Evolutionary conservation across 2,113 vertebrate species (phyloP).

Genomic region (Hippocampus mohnikei): DNA sequence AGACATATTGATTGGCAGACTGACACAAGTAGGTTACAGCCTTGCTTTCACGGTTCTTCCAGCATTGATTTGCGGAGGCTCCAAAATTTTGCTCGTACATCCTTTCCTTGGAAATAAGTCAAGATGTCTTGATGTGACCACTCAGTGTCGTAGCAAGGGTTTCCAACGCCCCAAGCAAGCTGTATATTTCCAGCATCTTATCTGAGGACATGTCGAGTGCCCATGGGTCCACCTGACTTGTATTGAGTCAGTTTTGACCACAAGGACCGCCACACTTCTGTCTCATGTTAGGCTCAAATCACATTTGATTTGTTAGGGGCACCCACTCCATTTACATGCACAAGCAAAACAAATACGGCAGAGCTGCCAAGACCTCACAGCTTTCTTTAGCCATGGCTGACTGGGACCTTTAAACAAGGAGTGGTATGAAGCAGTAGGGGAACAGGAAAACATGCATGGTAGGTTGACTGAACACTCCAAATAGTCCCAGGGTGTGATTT

Average conservation of each 20-base stretch:
- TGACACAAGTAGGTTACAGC: background rate
- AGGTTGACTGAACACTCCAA: too few species aligned
- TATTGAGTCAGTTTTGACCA: background rate
- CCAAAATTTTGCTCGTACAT: background rate
- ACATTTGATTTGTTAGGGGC: background rate
- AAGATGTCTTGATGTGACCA: background rate
- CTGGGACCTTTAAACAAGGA: background rate
- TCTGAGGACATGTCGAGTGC: background rate
- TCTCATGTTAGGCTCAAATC: background rate
- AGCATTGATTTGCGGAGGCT: background rate
- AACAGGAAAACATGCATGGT: too few species aligned
- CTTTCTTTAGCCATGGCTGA: background rate
- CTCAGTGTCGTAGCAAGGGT: background rate
- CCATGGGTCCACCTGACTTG: background rate
- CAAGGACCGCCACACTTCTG: background rate
- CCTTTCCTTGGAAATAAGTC: background rate
- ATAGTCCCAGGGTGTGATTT: too few species aligned
- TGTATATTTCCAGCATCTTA: background rate
- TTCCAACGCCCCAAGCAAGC: background rate
- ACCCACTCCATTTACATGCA: background rate
- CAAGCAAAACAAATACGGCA: background rate
- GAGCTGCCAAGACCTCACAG: background rate
- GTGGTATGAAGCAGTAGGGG: too few species aligned
- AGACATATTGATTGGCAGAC: constrained; percentile 17
- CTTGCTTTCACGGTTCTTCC: background rate